Evolutionary conservation across 1,140 invertebrate genomes (phyloP), one percentile per base, ranked within the genome.

Genomic region (Drosophila ohnishii): DNA sequence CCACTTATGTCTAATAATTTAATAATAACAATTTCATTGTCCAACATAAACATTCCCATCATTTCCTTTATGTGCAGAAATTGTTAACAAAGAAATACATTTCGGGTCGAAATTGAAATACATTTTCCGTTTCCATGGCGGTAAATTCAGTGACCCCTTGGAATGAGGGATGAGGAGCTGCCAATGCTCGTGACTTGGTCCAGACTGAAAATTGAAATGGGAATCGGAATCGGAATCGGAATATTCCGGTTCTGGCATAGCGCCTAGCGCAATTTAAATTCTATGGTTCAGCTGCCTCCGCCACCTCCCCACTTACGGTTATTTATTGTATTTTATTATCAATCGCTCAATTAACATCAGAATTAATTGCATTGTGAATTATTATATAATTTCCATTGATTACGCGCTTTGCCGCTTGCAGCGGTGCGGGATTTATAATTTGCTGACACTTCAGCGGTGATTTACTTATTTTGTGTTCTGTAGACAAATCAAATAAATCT

Each of bases 21-120:
- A 75, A 75, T 75, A 75, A 75, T 75, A 75, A 75, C 72, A 75
- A 75, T 75, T 72, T 59, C 66, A 72, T 72, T 72, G 69, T 59
- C 35, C 65, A 75, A 32, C 72, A 75, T 75, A 75, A 75, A 65
- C 72, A 66, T 65, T 75, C 61, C 34, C 72, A 48, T 75, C 51
- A 66, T 75, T 75, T 75, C 71, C 53, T 59, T 75, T 75, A 60
- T 75, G 73, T 75, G 45, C 61, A 56, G 37, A 59, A 66, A 75
- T 75, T 35, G 53, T 66, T 75, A 39, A 48, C 55, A 25, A 55
- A 9, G 13, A 35, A 19, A 16, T 5, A 30, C 0, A 35, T 19
- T 64, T 65, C 7, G 19, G n/a, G 10, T 10, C 16, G 13, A 51
- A 65, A 69, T 70, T 50, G 66, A 71, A 70, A 59, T 59, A 58